These are phyloP conservation scores for Xylocopa sonorina DNA, from an alignment of 1,140 invertebrate species.

Conservation along the genomic window DNA sequence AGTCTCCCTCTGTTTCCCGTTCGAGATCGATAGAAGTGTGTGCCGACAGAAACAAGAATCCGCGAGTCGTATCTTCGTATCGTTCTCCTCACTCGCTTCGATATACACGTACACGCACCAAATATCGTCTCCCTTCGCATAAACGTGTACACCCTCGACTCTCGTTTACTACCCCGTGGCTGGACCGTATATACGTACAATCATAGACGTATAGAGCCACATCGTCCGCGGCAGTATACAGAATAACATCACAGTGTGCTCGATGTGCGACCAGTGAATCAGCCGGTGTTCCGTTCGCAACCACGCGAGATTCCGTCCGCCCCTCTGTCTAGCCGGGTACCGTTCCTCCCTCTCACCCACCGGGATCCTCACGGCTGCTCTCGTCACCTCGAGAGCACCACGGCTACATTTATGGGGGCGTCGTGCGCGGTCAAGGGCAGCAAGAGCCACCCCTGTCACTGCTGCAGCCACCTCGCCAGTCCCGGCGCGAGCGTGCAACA, in stretches of 20 bases:
- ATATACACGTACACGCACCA: too few species aligned
- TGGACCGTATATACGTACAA: too few species aligned
- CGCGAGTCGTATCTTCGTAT: not conserved
- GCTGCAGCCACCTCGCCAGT: conserved; percentile 73
- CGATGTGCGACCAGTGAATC: conserved; percentile 49
- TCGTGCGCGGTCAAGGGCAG: conserved; percentile 79
- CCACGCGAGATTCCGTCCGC: not conserved
- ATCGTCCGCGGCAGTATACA: not conserved
- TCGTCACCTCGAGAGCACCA: conserved; percentile 55
- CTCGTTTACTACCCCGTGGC: too few species aligned
- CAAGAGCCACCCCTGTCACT: conserved; percentile 79
- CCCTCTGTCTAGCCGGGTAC: not conserved
- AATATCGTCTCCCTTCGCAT: too few species aligned
- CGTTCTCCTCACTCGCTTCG: not conserved
- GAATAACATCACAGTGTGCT: conserved; percentile 38
- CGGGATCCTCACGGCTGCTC: conserved; percentile 20
- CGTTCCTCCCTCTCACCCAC: not conserved
- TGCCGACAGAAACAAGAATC: conserved; percentile 9
- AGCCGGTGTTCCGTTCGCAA: conserved; percentile 22
- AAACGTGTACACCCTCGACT: too few species aligned
- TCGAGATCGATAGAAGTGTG: conserved; percentile 25
- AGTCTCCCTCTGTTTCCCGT: not conserved
- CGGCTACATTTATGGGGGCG: conserved; percentile 79
- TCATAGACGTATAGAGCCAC: too few species aligned
- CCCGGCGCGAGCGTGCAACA: conserved; percentile 69